These are phyloP conservation scores for Tarsius wallacei DNA, from an alignment of 2,797 vertebrate species.

Conservation along the genomic window DNA sequence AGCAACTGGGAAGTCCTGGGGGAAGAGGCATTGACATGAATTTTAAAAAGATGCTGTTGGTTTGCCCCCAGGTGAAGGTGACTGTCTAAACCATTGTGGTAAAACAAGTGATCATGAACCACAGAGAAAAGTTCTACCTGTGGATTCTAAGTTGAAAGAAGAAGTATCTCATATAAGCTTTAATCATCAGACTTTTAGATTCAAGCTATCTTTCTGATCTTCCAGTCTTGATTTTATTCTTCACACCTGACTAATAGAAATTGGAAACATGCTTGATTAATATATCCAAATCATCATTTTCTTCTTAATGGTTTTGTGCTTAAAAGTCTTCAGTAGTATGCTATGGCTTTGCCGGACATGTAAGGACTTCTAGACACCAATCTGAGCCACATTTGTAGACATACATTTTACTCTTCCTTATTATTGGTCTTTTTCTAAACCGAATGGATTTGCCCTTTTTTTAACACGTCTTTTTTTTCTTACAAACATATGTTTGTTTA, in stretches of 20 bases:
- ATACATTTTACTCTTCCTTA: not conserved
- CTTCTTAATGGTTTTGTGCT: not conserved
- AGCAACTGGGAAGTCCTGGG: not conserved
- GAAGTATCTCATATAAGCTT: no score
- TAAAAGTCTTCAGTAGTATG: not conserved
- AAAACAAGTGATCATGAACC: not conserved
- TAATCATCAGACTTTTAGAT: not conserved
- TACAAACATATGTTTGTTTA: not conserved
- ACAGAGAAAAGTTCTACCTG: not conserved
- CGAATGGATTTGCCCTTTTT: not conserved
- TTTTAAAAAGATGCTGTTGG: fast-evolving
- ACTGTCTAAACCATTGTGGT: not conserved
- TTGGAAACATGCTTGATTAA: not conserved
- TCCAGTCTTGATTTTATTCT: not conserved
- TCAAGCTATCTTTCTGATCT: no score
- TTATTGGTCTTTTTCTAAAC: not conserved
- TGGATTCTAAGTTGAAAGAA: no score
- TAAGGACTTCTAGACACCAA: not conserved
- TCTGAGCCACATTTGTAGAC: not conserved
- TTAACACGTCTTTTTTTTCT: not conserved
- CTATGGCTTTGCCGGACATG: not conserved
- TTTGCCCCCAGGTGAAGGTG: not conserved
- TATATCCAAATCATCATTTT: not conserved
- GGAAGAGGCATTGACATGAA: not conserved
- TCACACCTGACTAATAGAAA: not conserved